Percentiles rank a stretch among this genome's conserved stretches.
phyloP scores from a whole-genome alignment of 2,888 invertebrate species.

The Hirtodrosophila alboralis region DNA sequence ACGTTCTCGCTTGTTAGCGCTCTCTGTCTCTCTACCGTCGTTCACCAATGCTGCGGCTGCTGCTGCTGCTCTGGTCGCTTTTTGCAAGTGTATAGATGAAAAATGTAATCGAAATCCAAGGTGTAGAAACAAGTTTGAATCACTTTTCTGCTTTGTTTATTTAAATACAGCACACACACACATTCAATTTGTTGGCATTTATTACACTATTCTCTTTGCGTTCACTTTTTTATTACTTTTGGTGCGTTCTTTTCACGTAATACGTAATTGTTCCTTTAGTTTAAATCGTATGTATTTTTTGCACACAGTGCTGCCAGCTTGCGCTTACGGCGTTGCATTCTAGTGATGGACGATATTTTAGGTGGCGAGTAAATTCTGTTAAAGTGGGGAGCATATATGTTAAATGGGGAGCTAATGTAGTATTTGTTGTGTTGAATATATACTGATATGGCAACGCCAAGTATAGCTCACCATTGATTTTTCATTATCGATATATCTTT shows the following conservation, averaged over 20 bases:
- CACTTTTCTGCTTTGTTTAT: constrained; percentile 50
- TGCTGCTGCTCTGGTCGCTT: constrained; percentile 48
- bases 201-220: constrained; percentile 36
- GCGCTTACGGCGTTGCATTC: constrained; percentile 62
- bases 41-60: constrained; percentile 52
- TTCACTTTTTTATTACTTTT: constrained; percentile 55
- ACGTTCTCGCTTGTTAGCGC: constrained; percentile 60
- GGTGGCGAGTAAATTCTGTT: constrained; percentile 19
- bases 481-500: neutral
- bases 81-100: constrained; percentile 75
- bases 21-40: constrained; percentile 54
- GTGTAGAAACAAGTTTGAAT: constrained; percentile 69
- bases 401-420: constrained; percentile 15
- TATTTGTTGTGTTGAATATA: neutral
- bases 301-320: constrained; percentile 74
- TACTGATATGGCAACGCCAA: neutral
- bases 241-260: constrained; percentile 76
- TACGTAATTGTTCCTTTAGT: constrained; percentile 77
- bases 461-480: neutral
- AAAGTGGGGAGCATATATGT: constrained; percentile 21
- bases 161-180: constrained; percentile 60
- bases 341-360: constrained; percentile 45
- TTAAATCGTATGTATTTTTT: constrained; percentile 78
- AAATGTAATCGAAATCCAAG: constrained; percentile 72
- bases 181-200: constrained; percentile 35